These are phyloP conservation scores for Amiota minor DNA, from an alignment of 2,888 invertebrate species.

Conservation along the genomic window DNA sequence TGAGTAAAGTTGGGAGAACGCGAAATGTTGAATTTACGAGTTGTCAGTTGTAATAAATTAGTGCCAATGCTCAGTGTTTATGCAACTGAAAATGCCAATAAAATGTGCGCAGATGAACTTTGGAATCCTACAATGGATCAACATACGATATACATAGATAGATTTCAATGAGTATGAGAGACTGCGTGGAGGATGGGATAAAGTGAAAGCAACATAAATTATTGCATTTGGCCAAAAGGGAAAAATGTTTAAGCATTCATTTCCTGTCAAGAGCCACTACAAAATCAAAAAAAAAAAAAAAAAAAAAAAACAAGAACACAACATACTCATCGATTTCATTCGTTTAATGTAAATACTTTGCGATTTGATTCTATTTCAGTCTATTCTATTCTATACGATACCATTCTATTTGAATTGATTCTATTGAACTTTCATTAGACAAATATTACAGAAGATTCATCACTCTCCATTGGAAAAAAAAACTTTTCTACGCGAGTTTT, in stretches of 20 bases:
- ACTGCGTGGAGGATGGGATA: too few species aligned
- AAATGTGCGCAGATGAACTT: conserved; percentile 51
- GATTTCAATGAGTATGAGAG: neutral
- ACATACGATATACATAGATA: neutral
- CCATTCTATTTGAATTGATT: neutral
- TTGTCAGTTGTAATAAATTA: conserved; percentile 61
- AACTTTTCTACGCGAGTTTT: neutral
- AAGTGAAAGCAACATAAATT: conserved; percentile 8
- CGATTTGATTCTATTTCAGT: conserved; percentile 7
- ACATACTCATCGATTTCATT: neutral
- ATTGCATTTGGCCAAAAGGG: conserved; percentile 12
- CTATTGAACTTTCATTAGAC: neutral
- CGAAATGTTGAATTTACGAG: conserved; percentile 56
- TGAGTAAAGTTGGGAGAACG: conserved; percentile 21
- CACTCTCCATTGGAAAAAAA: neutral
- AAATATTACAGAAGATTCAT: neutral
- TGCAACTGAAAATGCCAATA: conserved; percentile 57
- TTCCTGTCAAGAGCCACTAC: conserved; percentile 16
- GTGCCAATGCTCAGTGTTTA: conserved; percentile 47
- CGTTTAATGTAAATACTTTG: neutral
- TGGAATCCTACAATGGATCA: too few species aligned
- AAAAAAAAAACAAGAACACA: neutral
- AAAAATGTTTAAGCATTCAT: conserved; percentile 43
- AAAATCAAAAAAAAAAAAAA: too few species aligned
- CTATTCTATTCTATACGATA: neutral